These are phyloP conservation scores for Netelia inedita DNA, from an alignment of 2,888 invertebrate species.

Conservation along the genomic window DNA sequence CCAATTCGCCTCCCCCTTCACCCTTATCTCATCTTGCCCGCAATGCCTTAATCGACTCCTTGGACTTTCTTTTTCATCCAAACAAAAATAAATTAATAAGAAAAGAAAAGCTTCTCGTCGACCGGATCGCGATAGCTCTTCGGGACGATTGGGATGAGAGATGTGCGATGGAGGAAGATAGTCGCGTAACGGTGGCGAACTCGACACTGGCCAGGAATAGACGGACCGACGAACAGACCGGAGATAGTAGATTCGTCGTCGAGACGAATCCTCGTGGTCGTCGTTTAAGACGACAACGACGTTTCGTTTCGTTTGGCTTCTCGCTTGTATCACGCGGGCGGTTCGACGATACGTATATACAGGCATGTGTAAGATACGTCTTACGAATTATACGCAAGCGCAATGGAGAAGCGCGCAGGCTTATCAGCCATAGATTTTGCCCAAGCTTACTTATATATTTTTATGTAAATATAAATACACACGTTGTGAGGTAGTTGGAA, in stretches of 20 bases:
- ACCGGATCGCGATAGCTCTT: slow-evolving; percentile 48
- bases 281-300: slow-evolving; percentile 60
- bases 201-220: slow-evolving; percentile 83
- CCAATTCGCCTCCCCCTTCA: background rate
- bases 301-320: slow-evolving; percentile 56
- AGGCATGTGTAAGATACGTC: slow-evolving; percentile 44
- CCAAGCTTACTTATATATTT: background rate
- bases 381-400: slow-evolving; percentile 63
- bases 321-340: slow-evolving; percentile 59
- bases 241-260: slow-evolving; percentile 71
- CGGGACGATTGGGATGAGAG: slow-evolving; percentile 60
- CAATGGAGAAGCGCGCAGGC: background rate
- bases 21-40: background rate
- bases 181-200: slow-evolving; percentile 79
- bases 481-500: too few species aligned
- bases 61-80: background rate
- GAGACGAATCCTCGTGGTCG: slow-evolving; percentile 75
- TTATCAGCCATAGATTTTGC: background rate
- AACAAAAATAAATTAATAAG: slow-evolving; percentile 3
- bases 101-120: slow-evolving; percentile 35
- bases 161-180: slow-evolving; percentile 59
- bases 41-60: background rate
- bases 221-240: slow-evolving; percentile 73
- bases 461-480: too few species aligned
- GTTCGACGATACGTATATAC: slow-evolving; percentile 45